These are phyloP conservation scores for Acridotheres tristis DNA, from an alignment of 2,797 vertebrate species.

Conservation along the genomic window DNA sequence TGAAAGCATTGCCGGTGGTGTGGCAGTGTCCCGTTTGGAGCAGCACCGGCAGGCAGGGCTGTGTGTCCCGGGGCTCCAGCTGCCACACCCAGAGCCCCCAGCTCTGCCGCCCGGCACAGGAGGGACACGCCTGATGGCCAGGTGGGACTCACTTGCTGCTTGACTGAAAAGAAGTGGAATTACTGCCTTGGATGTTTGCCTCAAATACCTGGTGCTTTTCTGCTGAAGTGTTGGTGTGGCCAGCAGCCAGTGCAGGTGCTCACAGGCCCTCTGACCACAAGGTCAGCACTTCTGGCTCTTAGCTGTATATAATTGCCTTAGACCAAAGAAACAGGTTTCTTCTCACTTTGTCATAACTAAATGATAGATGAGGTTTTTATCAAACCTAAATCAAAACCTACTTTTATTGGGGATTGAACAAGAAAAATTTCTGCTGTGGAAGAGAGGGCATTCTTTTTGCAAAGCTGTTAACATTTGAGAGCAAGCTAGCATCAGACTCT, in stretches of 20 bases:
- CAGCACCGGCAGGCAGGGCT: too few species aligned
- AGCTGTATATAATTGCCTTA: background rate
- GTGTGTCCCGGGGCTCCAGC: background rate
- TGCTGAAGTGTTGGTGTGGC: background rate
- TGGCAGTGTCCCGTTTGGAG: background rate
- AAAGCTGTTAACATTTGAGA: background rate
- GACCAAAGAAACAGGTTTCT: background rate
- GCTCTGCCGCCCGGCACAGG: background rate
- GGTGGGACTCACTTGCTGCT: background rate
- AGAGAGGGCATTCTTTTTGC: background rate
- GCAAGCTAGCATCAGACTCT: background rate
- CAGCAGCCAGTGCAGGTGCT: background rate
- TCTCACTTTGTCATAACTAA: background rate
- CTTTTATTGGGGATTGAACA: background rate
- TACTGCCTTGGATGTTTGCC: background rate
- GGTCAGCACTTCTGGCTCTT: background rate
- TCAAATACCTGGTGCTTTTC: background rate
- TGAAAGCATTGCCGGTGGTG: background rate
- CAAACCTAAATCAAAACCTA: background rate
- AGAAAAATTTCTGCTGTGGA: background rate
- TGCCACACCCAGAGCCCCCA: rapidly evolving
- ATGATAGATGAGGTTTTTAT: background rate
- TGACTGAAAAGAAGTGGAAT: background rate
- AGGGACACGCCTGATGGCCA: background rate
- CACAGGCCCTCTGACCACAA: background rate